Conservation (phyloP, 2,113 vertebrate genomes). For the Chionodraco myersi region DNA sequence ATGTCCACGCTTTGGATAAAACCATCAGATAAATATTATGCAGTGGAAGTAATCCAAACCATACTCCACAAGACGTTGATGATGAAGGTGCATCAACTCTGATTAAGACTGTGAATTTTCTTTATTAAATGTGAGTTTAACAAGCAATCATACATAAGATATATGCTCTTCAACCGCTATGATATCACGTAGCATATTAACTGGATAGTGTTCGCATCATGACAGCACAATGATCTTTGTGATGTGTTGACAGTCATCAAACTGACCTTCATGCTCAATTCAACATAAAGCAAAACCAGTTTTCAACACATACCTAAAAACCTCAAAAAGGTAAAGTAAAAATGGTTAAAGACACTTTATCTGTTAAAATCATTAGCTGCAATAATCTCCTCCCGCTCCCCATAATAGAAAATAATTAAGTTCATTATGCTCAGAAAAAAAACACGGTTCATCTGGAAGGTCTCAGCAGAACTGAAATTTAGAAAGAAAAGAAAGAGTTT, state of each 20-base stretch:
- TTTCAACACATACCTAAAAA: conserved; percentile 67
- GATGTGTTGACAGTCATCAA: conserved; percentile 34
- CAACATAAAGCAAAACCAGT: conserved; percentile 34
- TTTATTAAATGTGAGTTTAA: conserved; percentile 42
- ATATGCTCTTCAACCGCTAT: conserved; percentile 41
- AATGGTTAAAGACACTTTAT: conserved; percentile 58
- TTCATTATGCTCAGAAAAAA: conserved; percentile 14
- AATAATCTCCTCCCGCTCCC: conserved; percentile 31
- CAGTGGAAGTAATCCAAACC: not conserved
- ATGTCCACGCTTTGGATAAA: no score
- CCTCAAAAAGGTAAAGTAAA: conserved; percentile 67
- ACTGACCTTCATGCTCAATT: conserved; percentile 44
- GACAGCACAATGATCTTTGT: conserved; percentile 35
- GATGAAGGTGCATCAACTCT: not conserved
- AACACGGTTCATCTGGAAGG: conserved; percentile 32
- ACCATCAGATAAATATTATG: not conserved
- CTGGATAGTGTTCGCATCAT: conserved; percentile 10
- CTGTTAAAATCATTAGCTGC: conserved; percentile 56
- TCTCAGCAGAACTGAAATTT: conserved; percentile 85
- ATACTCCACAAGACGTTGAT: not conserved
- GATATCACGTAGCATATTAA: conserved; percentile 32
- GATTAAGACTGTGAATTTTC: not conserved
- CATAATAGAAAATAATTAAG: conserved; percentile 57
- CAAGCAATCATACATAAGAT: conserved; percentile 24
- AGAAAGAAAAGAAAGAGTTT: conserved; percentile 9